Conservation (phyloP, 2,888 invertebrate species). For the Trichopoda pennipes region DNA sequence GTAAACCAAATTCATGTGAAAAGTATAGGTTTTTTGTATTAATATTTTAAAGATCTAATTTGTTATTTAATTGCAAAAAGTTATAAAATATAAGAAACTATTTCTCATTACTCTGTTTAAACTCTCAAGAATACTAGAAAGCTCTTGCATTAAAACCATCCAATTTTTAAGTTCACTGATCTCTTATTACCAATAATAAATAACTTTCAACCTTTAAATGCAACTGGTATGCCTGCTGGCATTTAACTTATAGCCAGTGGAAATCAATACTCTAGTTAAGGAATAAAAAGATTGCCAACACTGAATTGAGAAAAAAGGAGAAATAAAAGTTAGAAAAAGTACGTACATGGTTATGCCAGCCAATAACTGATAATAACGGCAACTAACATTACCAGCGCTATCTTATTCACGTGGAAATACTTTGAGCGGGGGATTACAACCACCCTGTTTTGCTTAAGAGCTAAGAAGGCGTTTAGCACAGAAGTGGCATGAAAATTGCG, state of each 20-base stretch:
- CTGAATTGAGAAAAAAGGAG: background rate
- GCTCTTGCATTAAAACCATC: background rate
- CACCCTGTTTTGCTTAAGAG: background rate
- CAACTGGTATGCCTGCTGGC: constrained; percentile 37
- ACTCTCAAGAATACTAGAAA: background rate
- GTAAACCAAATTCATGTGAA: too few species aligned
- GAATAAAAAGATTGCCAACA: constrained; percentile 31
- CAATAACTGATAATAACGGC: constrained; percentile 34
- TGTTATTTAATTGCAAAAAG: too few species aligned
- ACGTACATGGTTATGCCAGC: constrained; percentile 30
- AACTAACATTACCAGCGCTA: background rate
- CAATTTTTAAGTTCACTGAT: constrained; percentile 5
- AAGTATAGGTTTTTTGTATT: too few species aligned
- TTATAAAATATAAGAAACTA: too few species aligned
- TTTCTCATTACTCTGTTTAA: too few species aligned
- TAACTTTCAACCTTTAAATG: constrained; percentile 13
- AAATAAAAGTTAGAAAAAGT: constrained; percentile 1
- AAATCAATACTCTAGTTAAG: constrained; percentile 16
- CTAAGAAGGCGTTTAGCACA: constrained; percentile 11
- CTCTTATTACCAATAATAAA: constrained; percentile 9
- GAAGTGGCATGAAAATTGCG: constrained; percentile 32
- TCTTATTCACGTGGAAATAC: background rate
- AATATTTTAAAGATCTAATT: too few species aligned
- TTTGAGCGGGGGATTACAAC: background rate
- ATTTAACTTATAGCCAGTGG: constrained; percentile 28